These are phyloP conservation scores for Tonatia bakeri DNA, from an alignment of 2,113 vertebrate genomes.

Conservation along the genomic window DNA sequence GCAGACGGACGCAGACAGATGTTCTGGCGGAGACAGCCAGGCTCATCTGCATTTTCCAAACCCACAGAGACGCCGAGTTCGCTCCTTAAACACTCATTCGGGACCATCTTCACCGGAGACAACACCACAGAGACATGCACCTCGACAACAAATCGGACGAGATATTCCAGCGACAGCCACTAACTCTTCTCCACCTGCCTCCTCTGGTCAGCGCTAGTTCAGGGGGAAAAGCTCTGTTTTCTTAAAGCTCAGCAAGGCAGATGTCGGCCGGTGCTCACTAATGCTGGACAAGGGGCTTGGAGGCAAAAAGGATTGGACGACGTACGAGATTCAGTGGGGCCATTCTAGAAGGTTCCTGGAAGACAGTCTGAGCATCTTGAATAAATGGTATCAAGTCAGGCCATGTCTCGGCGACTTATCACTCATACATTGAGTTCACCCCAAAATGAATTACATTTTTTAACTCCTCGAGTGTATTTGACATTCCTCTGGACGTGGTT, in stretches of 20 bases:
- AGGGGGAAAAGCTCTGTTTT: not conserved
- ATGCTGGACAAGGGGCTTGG: not conserved
- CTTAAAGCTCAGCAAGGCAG: not conserved
- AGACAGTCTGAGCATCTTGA: not conserved
- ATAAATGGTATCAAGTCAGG: not conserved
- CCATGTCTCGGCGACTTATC: not conserved
- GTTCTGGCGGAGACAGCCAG: conserved; percentile 50
- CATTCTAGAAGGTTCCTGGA: not conserved
- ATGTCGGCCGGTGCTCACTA: accelerated
- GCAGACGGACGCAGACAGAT: conserved; percentile 58
- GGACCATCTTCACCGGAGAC: conserved; percentile 38
- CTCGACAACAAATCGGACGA: conserved; percentile 28
- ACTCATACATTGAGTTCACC: not conserved
- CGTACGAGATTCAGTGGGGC: accelerated
- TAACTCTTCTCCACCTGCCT: not conserved
- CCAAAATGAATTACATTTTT: not conserved
- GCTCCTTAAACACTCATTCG: conserved; percentile 68
- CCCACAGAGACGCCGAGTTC: conserved; percentile 45
- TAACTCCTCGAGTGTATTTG: not conserved
- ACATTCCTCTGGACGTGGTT: not conserved
- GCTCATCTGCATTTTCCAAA: conserved; percentile 48
- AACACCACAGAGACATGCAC: not conserved
- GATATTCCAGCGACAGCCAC: conserved; percentile 43
- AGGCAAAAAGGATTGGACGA: accelerated
- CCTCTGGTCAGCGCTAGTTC: not conserved